These are phyloP conservation scores for Epistrophella euchroma DNA, from an alignment of 2,888 invertebrate genomes.

Conservation along the genomic window DNA sequence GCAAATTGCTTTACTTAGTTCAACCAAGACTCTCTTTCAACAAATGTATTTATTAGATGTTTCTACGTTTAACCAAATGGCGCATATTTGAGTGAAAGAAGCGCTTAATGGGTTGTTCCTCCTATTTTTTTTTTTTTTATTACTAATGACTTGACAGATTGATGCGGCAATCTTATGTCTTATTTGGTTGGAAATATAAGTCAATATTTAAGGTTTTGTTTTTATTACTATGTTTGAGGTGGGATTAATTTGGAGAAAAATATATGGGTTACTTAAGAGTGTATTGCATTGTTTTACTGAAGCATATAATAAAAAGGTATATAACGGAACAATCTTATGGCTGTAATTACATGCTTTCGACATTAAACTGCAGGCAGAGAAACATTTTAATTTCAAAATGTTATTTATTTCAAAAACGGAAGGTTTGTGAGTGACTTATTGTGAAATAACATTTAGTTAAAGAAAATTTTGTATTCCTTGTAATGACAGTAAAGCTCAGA, in stretches of 20 bases:
- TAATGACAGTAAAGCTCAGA: too few relatives aligned
- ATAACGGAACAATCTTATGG: background rate
- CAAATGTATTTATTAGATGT: slow-evolving; percentile 31
- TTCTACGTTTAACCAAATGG: slow-evolving; percentile 34
- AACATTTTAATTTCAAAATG: background rate
- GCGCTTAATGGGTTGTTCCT: slow-evolving; percentile 10
- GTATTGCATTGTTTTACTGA: background rate
- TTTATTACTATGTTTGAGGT: background rate
- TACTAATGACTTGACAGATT: slow-evolving; percentile 30
- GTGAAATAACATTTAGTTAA: too few relatives aligned
- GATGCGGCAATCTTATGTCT: slow-evolving; percentile 14
- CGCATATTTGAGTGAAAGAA: slow-evolving; percentile 16
- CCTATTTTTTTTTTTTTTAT: background rate
- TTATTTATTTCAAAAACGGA: background rate
- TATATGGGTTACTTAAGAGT: background rate
- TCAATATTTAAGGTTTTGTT: slow-evolving; percentile 2
- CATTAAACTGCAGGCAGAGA: background rate
- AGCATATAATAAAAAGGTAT: background rate
- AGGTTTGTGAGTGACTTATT: background rate
- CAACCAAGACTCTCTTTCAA: background rate
- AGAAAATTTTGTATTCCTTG: too few relatives aligned
- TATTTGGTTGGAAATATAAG: slow-evolving; percentile 5
- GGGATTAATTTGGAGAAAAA: slow-evolving; percentile 15
- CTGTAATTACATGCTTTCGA: background rate
- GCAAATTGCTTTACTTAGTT: slow-evolving; percentile 28